Evolutionary conservation across 64 coral and sea anemone genomes (phyloP), one percentile per base, ranked within the genome.

Genomic region (Orbicella faveolata): DNA sequence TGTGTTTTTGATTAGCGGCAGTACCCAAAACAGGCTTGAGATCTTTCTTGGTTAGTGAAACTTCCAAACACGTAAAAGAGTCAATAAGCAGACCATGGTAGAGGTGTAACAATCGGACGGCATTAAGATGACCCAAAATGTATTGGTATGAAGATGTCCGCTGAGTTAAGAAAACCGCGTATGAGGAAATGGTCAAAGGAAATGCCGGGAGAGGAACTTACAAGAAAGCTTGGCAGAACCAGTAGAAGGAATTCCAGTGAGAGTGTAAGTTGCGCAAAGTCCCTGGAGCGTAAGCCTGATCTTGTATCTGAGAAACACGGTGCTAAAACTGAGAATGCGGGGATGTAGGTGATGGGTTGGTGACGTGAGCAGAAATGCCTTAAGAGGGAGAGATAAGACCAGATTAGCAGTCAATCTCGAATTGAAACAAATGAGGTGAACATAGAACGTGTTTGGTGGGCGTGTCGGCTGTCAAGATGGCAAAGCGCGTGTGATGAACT

Each of bases 71-170:
- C 6, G 73, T 75, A 41, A 76, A 76, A 41, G 34, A 36, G 15
- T 76, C 74, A 36, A 25, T 76, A 18, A 35, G 14, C 15, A 76
- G 36, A 41, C 74, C 36, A 18, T 88, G 57, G 74, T 76, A 73
- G 3, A 88, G 73, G 74, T 88, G 87, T 53, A 90, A 39, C 55
- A 90, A 77, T 23, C 52, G 89, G 21, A 90, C 52, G 1, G 51
- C 8, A n/a, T 90, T 90, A 37, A 89, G 75, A 35, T 90, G 88
- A 74, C 73, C 61, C 17, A 75, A 73, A 21, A 90, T 75, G 25
- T 90, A 82, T 37, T 83, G 79, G 44, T 80, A 82, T 19, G 79
- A 90, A 37, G 89, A 39, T 13, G 79, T 90, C 26, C 30, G 72
- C 66, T 80, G 81, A 59, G 66, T 81, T 30, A 75, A 73, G 25